Percentiles rank a stretch among this genome's conserved stretches.
These are phyloP conservation scores for Drepana arcuata DNA, from an alignment of 1,140 invertebrate species.

Conservation along the genomic window DNA sequence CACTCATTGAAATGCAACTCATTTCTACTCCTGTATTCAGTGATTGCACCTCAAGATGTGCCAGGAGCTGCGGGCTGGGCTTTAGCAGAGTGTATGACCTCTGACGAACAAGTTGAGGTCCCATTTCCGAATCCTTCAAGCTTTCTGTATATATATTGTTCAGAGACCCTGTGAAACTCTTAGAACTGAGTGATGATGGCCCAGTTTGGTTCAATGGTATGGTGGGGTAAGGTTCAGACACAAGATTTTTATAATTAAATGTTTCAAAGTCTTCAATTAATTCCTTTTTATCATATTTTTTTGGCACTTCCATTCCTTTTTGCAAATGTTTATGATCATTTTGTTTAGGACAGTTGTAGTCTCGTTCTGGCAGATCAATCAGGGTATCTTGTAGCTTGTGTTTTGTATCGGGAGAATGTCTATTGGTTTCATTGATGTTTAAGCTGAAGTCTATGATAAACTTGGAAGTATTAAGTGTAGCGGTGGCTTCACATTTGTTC, in stretches of 20 bases:
- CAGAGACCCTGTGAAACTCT: constrained; percentile 64
- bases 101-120: constrained; percentile 71
- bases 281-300: constrained; percentile 20
- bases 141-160: constrained; percentile 54
- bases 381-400: background rate
- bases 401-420: constrained; percentile 19
- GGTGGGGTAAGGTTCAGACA: constrained; percentile 23
- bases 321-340: constrained; percentile 10
- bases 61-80: constrained; percentile 75
- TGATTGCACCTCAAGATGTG: constrained; percentile 72
- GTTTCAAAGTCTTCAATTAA: constrained; percentile 11
- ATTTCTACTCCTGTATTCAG: constrained; percentile 61
- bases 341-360: constrained; percentile 28
- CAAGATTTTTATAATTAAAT: constrained; percentile 28
- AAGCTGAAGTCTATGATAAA: constrained; percentile 45
- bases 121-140: constrained; percentile 26
- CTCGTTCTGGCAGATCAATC: constrained; percentile 42
- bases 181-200: constrained; percentile 47
- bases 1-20: constrained; percentile 64
- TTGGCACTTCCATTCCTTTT: too few species aligned
- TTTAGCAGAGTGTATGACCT: constrained; percentile 76
- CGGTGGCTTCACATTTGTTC: constrained; percentile 6
- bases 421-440: constrained; percentile 35
- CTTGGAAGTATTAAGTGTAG: constrained; percentile 29
- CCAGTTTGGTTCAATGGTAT: constrained; percentile 33